A percentile compares a stretch with the other conserved stretches of the same genome.
These are phyloP conservation scores for Eupithecia pulchellata DNA, from an alignment of 2,888 invertebrate species.

Conservation along the genomic window DNA sequence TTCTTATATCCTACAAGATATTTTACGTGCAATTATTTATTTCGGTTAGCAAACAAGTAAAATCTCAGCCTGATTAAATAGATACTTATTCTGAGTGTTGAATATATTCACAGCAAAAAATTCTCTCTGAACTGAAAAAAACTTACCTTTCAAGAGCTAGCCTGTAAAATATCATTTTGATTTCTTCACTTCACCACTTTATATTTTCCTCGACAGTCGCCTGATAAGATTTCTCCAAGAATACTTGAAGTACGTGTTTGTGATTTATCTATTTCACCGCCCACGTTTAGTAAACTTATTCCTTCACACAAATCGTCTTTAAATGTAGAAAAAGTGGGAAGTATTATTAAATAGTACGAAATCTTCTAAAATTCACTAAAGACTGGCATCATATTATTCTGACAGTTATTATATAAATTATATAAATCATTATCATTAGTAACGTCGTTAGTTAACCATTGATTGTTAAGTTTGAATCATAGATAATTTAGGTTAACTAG, in stretches of 20 bases:
- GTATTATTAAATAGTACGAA: neutral
- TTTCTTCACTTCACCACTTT: no score
- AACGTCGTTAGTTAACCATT: conserved; percentile 19
- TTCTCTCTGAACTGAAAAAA: neutral
- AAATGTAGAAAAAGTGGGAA: neutral
- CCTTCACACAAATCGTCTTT: neutral
- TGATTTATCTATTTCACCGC: neutral
- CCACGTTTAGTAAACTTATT: neutral
- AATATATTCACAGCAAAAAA: no score
- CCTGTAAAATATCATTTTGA: conserved; percentile 29
- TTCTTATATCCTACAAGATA: no score
- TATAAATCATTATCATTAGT: conserved; percentile 23
- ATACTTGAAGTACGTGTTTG: neutral
- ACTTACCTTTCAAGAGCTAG: conserved; percentile 27
- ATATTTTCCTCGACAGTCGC: neutral
- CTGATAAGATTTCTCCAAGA: neutral
- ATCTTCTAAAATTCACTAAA: neutral
- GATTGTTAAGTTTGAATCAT: conserved; percentile 3
- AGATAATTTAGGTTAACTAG: neutral
- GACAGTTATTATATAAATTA: conserved; percentile 22
- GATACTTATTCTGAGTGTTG: no score
- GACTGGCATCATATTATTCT: conserved; percentile 9
- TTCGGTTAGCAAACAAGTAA: no score
- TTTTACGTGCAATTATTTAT: no score
- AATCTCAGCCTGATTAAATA: no score